Evolutionary conservation across 2,888 invertebrate species (phyloP).

Genomic region (Drosophila lutescens): DNA sequence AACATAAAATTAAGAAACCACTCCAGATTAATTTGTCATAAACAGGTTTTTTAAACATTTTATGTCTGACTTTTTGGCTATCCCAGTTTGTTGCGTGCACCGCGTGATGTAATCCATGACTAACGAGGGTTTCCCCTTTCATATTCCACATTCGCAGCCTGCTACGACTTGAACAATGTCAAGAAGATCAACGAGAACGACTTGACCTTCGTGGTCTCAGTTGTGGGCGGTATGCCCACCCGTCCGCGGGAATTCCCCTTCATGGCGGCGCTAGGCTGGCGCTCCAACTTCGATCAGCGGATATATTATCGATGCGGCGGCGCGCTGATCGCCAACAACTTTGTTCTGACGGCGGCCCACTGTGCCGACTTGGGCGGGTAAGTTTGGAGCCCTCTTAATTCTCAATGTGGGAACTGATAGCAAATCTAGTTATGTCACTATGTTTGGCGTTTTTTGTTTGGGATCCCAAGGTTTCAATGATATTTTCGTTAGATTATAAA

Average conservation of each 20-base stretch:
- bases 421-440: neutral
- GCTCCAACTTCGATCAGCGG: slow-evolving; percentile 38
- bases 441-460: neutral
- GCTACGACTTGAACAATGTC: slow-evolving; percentile 23
- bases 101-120: slow-evolving; percentile 20
- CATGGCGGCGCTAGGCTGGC: slow-evolving; percentile 77
- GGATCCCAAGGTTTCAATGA: neutral
- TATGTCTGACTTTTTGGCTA: neutral
- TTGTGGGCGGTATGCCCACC: slow-evolving; percentile 46
- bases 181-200: slow-evolving; percentile 9
- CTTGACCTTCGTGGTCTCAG: slow-evolving; percentile 1
- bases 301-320: slow-evolving; percentile 77
- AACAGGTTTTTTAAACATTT: neutral
- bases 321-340: slow-evolving; percentile 62
- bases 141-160: slow-evolving; percentile 11
- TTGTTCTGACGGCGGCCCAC: slow-evolving; percentile 80
- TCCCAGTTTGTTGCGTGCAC: neutral
- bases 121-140: neutral
- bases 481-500: neutral
- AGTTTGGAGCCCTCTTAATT: neutral
- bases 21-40: neutral
- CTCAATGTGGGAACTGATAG: neutral
- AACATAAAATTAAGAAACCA: neutral
- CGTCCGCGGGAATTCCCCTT: slow-evolving; percentile 54
- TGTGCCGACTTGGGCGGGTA: slow-evolving; percentile 65